Conservation (phyloP, 2,888 invertebrate genomes). For the Mythimna pallens region DNA sequence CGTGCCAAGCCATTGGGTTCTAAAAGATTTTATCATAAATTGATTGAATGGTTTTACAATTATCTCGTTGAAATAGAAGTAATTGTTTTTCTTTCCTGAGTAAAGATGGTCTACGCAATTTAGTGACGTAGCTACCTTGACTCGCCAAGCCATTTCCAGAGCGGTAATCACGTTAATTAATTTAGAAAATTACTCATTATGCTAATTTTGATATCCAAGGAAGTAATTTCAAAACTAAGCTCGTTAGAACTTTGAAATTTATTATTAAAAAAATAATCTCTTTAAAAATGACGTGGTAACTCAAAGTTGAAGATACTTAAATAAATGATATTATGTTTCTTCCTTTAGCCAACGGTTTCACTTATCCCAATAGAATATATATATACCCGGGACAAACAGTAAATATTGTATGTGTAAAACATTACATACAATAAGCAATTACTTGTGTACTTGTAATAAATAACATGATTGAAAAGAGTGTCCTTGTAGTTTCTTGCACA, state of each 20-base stretch:
- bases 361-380: neutral
- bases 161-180: neutral
- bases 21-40: too few species aligned
- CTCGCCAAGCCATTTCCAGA: neutral
- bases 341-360: neutral
- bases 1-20: too few species aligned
- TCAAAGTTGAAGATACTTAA: neutral
- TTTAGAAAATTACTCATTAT: conserved; percentile 10
- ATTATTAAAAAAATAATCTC: neutral
- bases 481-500: too few species aligned
- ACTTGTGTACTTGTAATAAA: too few species aligned
- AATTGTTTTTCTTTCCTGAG: neutral
- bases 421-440: too few species aligned
- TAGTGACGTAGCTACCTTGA: neutral
- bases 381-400: too few species aligned
- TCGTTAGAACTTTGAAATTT: conserved; percentile 1
- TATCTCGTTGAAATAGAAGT: neutral
- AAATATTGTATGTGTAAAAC: too few species aligned
- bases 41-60: neutral
- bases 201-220: conserved; percentile 7
- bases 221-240: neutral
- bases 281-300: neutral
- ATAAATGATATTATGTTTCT: neutral
- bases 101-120: neutral
- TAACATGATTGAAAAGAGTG: too few species aligned